phyloP scores from a whole-genome alignment of 2,797 vertebrate genomes.

The Scleropages formosus region DNA sequence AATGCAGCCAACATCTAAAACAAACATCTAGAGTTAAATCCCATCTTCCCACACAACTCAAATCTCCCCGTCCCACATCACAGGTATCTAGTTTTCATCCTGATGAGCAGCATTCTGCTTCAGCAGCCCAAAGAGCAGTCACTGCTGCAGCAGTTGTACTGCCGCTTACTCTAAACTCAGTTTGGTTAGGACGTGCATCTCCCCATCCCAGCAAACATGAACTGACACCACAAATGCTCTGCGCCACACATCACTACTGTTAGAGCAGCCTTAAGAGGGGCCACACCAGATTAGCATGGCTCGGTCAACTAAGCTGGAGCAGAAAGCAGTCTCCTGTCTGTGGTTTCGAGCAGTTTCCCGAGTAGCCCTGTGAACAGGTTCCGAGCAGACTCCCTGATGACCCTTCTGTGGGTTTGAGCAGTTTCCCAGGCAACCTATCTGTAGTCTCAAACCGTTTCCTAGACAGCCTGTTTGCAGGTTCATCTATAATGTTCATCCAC shows the following conservation, averaged over 20 bases:
- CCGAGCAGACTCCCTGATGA: no score
- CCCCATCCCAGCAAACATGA: constrained; percentile 51
- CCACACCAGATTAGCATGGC: not conserved
- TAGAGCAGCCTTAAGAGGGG: no score
- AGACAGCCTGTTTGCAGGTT: no score
- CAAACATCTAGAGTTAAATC: constrained; percentile 64
- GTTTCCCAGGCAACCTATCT: not conserved
- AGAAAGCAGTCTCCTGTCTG: not conserved
- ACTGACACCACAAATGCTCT: constrained; percentile 54
- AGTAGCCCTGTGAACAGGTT: not conserved
- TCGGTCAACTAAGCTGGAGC: not conserved
- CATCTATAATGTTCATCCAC: no score
- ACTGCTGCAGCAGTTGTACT: constrained; percentile 56
- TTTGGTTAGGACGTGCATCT: constrained; percentile 55
- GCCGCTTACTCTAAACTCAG: constrained; percentile 51
- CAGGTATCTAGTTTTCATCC: constrained; percentile 66
- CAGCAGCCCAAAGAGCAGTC: constrained; percentile 61
- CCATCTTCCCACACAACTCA: constrained; percentile 51
- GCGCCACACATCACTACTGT: no score
- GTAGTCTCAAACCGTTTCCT: no score
- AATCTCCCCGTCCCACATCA: constrained; percentile 60
- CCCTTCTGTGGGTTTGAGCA: not conserved
- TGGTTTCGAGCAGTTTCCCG: not conserved
- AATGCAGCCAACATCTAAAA: constrained; percentile 55
- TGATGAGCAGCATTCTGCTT: constrained; percentile 68